These are phyloP conservation scores for Paguma larvata DNA, from an alignment of 2,797 vertebrate genomes.

Conservation along the genomic window DNA sequence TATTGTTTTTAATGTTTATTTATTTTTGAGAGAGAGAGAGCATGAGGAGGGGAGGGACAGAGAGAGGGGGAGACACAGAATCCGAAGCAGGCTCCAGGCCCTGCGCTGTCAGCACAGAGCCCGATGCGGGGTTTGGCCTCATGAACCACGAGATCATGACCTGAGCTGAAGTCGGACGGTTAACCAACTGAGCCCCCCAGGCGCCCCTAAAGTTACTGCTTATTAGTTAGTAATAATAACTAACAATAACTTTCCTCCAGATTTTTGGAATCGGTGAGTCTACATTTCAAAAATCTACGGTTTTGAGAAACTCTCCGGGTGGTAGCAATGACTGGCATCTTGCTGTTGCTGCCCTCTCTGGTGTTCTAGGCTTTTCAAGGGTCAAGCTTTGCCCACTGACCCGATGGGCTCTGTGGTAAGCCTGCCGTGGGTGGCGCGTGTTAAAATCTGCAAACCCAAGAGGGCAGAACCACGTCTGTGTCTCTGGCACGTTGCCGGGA, in stretches of 20 bases:
- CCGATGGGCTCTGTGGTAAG: background rate
- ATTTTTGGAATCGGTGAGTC: background rate
- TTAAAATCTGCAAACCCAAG: background rate
- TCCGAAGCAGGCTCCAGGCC: too few relatives aligned
- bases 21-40: too few relatives aligned
- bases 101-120: too few relatives aligned
- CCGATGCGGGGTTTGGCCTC: too few relatives aligned
- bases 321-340: background rate
- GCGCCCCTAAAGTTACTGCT: too few relatives aligned
- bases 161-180: too few relatives aligned
- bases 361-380: background rate
- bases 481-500: background rate
- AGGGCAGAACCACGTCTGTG: background rate
- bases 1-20: too few relatives aligned
- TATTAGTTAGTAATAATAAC: too few relatives aligned
- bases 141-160: too few relatives aligned
- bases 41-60: too few relatives aligned
- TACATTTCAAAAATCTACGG: background rate
- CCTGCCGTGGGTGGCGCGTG: accelerated
- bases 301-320: background rate
- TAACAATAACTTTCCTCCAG: background rate
- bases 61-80: too few relatives aligned
- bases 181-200: too few relatives aligned
- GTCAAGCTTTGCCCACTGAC: background rate
- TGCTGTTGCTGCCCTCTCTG: background rate